Base-by-base conservation (phyloP, 1,140 invertebrate genomes). In the Cydia pomonella region DNA sequence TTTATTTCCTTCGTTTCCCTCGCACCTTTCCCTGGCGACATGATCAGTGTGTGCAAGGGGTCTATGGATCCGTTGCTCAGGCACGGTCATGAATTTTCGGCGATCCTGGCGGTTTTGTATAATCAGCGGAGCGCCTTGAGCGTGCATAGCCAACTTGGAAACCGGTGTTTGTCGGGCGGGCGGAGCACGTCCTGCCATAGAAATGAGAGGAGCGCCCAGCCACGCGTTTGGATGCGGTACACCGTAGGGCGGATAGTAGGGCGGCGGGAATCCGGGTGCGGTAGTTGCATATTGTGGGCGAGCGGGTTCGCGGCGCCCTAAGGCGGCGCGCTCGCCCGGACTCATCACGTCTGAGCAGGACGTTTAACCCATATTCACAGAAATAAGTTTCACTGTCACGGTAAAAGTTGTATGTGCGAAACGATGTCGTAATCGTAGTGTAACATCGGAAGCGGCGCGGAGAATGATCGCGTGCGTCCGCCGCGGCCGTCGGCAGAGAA, bases 61-160 rank as follows among this genome's bases (percentile, higher is more conserved):
- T 73, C 90, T 86, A 80, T 90, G 87, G 77, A 84, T 88, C 16
- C 89, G 86, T 79, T 87, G 90, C 73, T 91, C 89, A 12, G 88
- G 86, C 75, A 87, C 80, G 7, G 83, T 83, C 16, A 84, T 92
- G 77, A 82, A 92, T 80, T 89, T 90, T 79, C 87, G 82, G 73
- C 90, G 86, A 72, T 92, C 91, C 76, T 94, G 94, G 77, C 94
- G 93, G 47, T 95, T 94, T 74, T 95, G 92, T 23, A 97, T 93
- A 77, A 97, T 96, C 44, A 97, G 90, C 7, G 96, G 96, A 50
- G 95, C 95, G 21, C 96, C 96, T 82, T 96, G 96, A 27, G 96
- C 95, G 85, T 97, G 96, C 79, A 96, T 95, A 2, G 96, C 96
- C 73, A 97, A 88, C 80, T 96, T 91, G 27, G 92, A 93, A 13